Percentiles rank a stretch among this genome's conserved stretches.
Conservation (phyloP, 2,797 vertebrate genomes). For the Prunella strophiata region DNA sequence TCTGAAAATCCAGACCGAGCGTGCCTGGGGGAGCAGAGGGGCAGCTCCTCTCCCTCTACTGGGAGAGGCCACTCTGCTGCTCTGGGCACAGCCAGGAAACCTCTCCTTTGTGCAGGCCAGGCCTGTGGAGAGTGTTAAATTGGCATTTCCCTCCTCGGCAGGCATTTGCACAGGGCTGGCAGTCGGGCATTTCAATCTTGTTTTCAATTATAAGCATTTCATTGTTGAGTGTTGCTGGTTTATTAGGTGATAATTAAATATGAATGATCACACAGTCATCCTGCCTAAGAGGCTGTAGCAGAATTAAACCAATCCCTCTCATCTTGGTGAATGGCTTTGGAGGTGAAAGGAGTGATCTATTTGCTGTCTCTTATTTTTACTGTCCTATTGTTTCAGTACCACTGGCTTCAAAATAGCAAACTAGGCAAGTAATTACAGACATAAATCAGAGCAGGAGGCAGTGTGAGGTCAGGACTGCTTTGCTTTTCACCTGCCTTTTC, state of each 20-base stretch:
- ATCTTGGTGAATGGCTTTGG: background rate
- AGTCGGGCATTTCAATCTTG: conserved; percentile 32
- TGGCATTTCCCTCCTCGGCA: background rate
- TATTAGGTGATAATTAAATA: conserved; percentile 64
- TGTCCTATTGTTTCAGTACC: conserved; percentile 38
- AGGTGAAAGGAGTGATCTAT: conserved; percentile 28
- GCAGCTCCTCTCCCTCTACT: background rate
- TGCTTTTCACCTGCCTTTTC: background rate
- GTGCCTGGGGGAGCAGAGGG: background rate
- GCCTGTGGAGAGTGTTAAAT: background rate
- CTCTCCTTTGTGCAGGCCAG: background rate
- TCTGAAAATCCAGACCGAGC: background rate
- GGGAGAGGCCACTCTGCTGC: rapidly evolving
- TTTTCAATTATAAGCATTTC: conserved; percentile 61
- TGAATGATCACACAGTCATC: background rate
- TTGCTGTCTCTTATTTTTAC: conserved; percentile 13
- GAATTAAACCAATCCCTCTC: background rate
- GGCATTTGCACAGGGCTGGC: background rate
- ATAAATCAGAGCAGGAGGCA: conserved; percentile 46
- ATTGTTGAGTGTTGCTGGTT: conserved; percentile 20
- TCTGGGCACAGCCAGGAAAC: background rate
- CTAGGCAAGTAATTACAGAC: background rate
- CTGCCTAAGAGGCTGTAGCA: conserved; percentile 32
- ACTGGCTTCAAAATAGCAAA: conserved; percentile 30
- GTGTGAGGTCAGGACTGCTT: background rate